phyloP scores from a whole-genome alignment of 2,888 invertebrate genomes.

The Rhyacophila evoluta region DNA sequence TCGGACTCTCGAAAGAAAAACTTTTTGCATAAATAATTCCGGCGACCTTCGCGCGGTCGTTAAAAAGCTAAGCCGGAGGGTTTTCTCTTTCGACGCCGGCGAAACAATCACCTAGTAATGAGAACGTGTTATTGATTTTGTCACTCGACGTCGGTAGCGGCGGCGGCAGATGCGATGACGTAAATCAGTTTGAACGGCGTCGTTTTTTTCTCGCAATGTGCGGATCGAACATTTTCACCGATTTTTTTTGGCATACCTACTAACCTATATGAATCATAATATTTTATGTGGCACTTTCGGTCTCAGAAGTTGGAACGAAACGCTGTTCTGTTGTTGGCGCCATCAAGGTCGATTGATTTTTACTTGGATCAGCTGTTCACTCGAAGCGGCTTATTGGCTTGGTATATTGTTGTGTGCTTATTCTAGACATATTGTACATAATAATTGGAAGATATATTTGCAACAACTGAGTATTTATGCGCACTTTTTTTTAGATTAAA shows the following conservation, averaged over 20 bases:
- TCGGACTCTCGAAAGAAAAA: not conserved
- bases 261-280: not conserved
- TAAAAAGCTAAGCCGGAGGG: not conserved
- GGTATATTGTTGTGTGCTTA: no score
- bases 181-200: slow-evolving; percentile 6
- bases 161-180: slow-evolving; percentile 17
- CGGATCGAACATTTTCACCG: not conserved
- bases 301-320: no score
- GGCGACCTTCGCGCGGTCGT: slow-evolving; percentile 1
- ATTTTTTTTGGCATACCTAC: not conserved
- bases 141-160: not conserved
- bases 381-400: no score
- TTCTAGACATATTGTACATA: no score
- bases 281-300: not conserved
- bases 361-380: no score
- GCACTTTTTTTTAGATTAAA: no score
- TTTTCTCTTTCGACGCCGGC: slow-evolving; percentile 9
- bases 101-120: slow-evolving; percentile 19
- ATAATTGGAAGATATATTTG: no score
- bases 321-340: no score
- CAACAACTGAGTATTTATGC: no score
- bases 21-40: slow-evolving; percentile 9
- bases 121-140: slow-evolving; percentile 22
- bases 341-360: no score
- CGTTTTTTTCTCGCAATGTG: not conserved